Evolutionary conservation across 2,888 invertebrate species (phyloP).

Genomic region (Rhorus exstirpatorius): DNA sequence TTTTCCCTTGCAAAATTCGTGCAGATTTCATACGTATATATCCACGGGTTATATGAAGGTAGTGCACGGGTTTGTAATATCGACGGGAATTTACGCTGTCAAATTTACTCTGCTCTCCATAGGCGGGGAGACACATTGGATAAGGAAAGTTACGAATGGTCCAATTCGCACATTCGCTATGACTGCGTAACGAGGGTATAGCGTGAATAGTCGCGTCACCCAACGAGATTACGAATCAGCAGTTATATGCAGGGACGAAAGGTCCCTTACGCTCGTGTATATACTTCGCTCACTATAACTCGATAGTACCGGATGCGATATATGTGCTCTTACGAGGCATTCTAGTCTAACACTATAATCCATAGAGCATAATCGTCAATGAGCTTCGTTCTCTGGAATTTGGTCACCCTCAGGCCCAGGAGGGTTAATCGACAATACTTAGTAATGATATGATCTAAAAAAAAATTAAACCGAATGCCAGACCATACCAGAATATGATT

Average conservation of each 20-base stretch:
- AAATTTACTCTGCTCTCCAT: slow-evolving; percentile 31
- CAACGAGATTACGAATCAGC: slow-evolving; percentile 63
- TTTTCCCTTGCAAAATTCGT: slow-evolving; percentile 17
- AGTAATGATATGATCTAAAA: too few relatives aligned
- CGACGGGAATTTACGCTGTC: slow-evolving; percentile 48
- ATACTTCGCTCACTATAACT: slow-evolving; percentile 9
- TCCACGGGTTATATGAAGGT: not conserved
- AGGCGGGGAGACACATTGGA: slow-evolving; percentile 16
- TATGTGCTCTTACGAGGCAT: too few relatives aligned
- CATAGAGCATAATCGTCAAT: too few relatives aligned
- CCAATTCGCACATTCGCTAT: slow-evolving; percentile 52
- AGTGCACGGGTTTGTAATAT: slow-evolving; percentile 46
- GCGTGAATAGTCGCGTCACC: slow-evolving; percentile 31
- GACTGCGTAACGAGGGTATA: slow-evolving; percentile 14
- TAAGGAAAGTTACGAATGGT: slow-evolving; percentile 48
- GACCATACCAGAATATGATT: too few relatives aligned
- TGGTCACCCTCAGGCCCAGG: too few relatives aligned
- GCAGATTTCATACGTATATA: slow-evolving; percentile 19
- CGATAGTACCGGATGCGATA: not conserved
- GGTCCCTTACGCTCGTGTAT: slow-evolving; percentile 14
- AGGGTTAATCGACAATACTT: too few relatives aligned
- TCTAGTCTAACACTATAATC: too few relatives aligned
- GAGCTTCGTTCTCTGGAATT: too few relatives aligned
- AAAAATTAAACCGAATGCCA: too few relatives aligned
- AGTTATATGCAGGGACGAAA: slow-evolving; percentile 44